Evolutionary conservation across 2,888 invertebrate genomes (phyloP).

Genomic region (Deilephila porcellus): DNA sequence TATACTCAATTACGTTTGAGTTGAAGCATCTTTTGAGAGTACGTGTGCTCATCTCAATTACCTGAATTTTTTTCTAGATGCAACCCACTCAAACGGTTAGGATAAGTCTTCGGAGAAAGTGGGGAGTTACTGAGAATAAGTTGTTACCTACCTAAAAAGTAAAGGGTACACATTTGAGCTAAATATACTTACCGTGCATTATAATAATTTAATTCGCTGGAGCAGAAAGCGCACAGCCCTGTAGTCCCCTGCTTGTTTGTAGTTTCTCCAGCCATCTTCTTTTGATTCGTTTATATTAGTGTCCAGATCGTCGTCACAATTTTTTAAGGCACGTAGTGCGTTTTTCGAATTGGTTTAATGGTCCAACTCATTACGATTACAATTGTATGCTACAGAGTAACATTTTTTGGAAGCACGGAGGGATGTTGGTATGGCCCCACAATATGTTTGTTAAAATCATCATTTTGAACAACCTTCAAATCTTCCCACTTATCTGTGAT

Average conservation of each 20-base stretch:
- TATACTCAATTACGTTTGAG: constrained; percentile 47
- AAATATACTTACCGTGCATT: constrained; percentile 53
- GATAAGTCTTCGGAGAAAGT: no score
- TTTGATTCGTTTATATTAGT: background rate
- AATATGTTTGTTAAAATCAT: no score
- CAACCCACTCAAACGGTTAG: no score
- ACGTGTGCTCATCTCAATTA: background rate
- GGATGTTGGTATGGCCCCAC: no score
- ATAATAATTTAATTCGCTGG: constrained; percentile 53
- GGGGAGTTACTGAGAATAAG: no score
- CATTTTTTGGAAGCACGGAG: no score
- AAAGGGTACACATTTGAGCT: background rate
- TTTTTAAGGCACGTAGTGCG: no score
- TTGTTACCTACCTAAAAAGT: background rate
- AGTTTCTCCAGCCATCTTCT: constrained; percentile 6
- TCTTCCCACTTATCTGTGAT: no score
- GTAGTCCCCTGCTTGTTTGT: constrained; percentile 17
- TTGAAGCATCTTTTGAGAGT: constrained; percentile 36
- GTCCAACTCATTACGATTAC: no score
- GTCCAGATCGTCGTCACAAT: background rate
- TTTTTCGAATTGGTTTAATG: no score
- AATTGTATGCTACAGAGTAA: no score
- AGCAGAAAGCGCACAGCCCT: constrained; percentile 56
- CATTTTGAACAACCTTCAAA: no score
- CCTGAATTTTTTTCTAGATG: background rate